Evolutionary conservation across 2,113 vertebrate species (phyloP).

Genomic region (Pterocles gutturalis): DNA sequence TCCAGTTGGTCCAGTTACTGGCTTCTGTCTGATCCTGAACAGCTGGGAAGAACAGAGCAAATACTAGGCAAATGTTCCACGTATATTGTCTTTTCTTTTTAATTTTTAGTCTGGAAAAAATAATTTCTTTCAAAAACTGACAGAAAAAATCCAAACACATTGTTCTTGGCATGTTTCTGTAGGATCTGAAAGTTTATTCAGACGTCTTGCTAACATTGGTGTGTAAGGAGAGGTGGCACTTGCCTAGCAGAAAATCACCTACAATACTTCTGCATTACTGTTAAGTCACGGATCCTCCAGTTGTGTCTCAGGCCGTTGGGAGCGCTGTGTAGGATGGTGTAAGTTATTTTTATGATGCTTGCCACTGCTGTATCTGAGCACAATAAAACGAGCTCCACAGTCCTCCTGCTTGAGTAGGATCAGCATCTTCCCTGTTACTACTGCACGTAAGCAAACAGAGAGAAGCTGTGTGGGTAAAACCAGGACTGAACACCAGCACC

Average conservation of each 20-base stretch:
- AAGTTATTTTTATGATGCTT: not conserved
- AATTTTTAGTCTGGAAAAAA: not conserved
- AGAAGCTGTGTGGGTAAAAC: not conserved
- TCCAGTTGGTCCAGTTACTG: not conserved
- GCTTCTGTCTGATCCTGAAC: not conserved
- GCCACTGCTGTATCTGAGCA: not conserved
- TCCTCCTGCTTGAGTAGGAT: not conserved
- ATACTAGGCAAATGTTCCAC: not conserved
- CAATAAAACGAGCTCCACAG: not conserved
- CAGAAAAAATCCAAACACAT: not conserved
- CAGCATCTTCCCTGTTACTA: not conserved
- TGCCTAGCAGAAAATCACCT: not conserved
- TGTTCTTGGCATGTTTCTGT: not conserved
- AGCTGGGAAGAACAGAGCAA: not conserved
- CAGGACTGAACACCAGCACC: not conserved
- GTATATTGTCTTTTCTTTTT: not conserved
- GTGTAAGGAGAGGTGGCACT: not conserved
- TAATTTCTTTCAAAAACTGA: not conserved
- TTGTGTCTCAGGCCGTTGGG: not conserved
- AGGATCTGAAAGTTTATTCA: not conserved
- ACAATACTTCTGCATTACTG: not conserved
- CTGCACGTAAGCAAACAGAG: not conserved
- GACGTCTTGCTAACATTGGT: not conserved
- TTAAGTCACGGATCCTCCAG: not conserved
- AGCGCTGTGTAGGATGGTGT: fast-evolving